Evolutionary conservation across 1,140 invertebrate species (phyloP), one percentile per base, ranked within the genome.

Genomic region (Pseudomyrmex cubaensis): DNA sequence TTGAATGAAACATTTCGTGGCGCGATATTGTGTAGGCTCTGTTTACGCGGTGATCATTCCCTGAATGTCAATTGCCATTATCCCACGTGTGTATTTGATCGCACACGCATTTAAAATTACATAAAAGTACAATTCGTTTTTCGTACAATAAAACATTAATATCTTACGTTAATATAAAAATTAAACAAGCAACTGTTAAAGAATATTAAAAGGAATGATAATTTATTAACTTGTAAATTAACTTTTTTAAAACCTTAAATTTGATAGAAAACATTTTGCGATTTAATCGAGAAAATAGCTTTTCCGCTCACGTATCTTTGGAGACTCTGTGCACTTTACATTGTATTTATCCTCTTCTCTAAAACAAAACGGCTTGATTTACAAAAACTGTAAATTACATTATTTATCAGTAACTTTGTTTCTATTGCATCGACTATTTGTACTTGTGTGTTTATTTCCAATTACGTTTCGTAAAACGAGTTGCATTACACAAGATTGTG

Each of bases 1-100:
- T 90, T 87, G 84, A 90, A 90, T 87, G 82, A 87, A 86, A 87
- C 72, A 85, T 80, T 86, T 89, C 48, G 17, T 22, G 44, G n/a
- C 61, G 46, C 77, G 62, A 61, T 4, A 61, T 57, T 35, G 35
- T 67, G 62, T 75, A 82, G 74, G 15, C 83, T 84, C 59, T 66
- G 74, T 87, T 86, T 69, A 73, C 85, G 73, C 48, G 67, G 2
- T 61, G 78, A 72, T 54, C 87, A 75, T 64, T 78, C 69, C 50
- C 22, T 77, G 88, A 90, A 91, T 90, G 85, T 63, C 74, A 88
- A 91, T 90, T 83, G 80, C 13, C 35, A 25, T 48, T 69, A 74
- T 80, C 76, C 56, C 80, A 66, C 57, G 69, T 62, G 56, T 62
- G 56, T 63, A 86, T 83, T 63, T 72, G 74, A 84, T 86, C 44